Conservation (phyloP, 2,888 invertebrate species). For the Coenonympha glycerion region DNA sequence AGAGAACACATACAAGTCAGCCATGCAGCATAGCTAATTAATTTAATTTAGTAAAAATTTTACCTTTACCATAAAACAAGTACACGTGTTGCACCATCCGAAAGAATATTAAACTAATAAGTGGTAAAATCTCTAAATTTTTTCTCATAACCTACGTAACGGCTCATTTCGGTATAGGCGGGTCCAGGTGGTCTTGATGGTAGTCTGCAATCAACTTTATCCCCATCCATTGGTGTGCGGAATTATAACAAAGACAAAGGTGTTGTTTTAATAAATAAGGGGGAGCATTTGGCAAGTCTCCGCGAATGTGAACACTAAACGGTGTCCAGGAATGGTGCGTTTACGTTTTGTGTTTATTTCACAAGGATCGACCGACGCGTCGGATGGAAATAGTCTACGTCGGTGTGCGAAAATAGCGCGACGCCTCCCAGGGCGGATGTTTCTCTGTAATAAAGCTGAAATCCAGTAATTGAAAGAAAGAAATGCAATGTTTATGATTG, state of each 20-base stretch:
- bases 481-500: no score
- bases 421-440: slow-evolving; percentile 37
- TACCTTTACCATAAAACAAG: no score
- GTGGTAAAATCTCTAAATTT: no score
- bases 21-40: no score
- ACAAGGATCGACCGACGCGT: slow-evolving; percentile 43
- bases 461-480: slow-evolving; percentile 1
- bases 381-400: slow-evolving; percentile 53
- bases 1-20: no score
- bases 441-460: slow-evolving; percentile 12
- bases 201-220: no score
- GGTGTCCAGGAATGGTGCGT: slow-evolving; percentile 31
- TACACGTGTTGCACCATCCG: no score
- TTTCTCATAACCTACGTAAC: no score
- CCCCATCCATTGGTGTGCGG: neutral
- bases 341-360: slow-evolving; percentile 34
- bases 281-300: slow-evolving; percentile 25
- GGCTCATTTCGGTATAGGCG: no score
- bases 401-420: slow-evolving; percentile 55
- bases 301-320: slow-evolving; percentile 9
- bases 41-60: no score
- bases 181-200: no score
- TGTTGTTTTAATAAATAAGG: slow-evolving; percentile 12
- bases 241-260: slow-evolving; percentile 6
- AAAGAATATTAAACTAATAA: no score